These are phyloP conservation scores for Chaetodon trifasciatus DNA, from an alignment of 2,797 vertebrate genomes.

Conservation along the genomic window DNA sequence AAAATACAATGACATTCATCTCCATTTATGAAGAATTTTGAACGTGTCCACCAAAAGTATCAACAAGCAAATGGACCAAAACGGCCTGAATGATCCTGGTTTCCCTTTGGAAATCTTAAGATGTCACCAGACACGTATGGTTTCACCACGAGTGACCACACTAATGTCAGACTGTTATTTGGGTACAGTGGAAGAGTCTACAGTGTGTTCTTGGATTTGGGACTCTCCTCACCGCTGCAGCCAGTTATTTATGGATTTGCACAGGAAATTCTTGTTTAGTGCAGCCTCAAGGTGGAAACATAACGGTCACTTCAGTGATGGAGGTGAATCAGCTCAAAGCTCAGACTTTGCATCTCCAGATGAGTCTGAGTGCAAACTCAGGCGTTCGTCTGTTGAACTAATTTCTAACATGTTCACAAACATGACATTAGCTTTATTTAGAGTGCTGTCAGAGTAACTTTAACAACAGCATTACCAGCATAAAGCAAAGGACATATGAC, in stretches of 20 bases:
- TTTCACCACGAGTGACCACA: background rate
- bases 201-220: background rate
- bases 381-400: background rate
- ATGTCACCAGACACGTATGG: background rate
- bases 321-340: conserved; percentile 3
- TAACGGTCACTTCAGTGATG: background rate
- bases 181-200: background rate
- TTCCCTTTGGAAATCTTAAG: background rate
- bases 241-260: conserved; percentile 1
- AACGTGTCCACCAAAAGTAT: background rate
- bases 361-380: conserved; percentile 5
- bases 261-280: background rate
- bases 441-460: background rate
- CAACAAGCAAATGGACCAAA: background rate
- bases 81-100: background rate
- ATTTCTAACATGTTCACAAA: conserved; percentile 13
- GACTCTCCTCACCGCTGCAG: background rate
- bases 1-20: background rate
- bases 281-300: background rate
- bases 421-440: conserved; percentile 2
- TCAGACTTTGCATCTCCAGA: background rate
- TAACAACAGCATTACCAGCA: background rate
- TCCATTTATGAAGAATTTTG: background rate
- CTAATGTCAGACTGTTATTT: background rate
- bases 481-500: background rate